Percentiles rank a stretch among this genome's conserved stretches.
These are phyloP conservation scores for human (Homo sapiens) DNA, from an alignment of 2,113 vertebrate genomes.

Conservation along the genomic window GRCh38 chr22:26189001-26189500, in stretches of 20 bases:
- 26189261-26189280: not conserved
- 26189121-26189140: not conserved
- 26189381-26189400: not conserved
- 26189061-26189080: not conserved
- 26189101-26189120: not conserved
- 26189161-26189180: not conserved
- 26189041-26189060: not conserved
- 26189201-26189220: too few species aligned
- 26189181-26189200: not conserved
- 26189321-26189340: not conserved
- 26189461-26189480: not conserved
- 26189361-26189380: not conserved
- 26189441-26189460: not conserved
- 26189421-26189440: not conserved
- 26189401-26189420: not conserved
- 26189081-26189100: not conserved
- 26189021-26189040: not conserved
- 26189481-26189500: not conserved
- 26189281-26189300: not conserved
- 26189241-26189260: not conserved
- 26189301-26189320: not conserved
- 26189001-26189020: conserved; percentile 32
- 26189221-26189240: not conserved
- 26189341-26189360: not conserved
- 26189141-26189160: not conserved